Conservation (phyloP, 1,140 invertebrate genomes). For the Heliconius nattereri region DNA sequence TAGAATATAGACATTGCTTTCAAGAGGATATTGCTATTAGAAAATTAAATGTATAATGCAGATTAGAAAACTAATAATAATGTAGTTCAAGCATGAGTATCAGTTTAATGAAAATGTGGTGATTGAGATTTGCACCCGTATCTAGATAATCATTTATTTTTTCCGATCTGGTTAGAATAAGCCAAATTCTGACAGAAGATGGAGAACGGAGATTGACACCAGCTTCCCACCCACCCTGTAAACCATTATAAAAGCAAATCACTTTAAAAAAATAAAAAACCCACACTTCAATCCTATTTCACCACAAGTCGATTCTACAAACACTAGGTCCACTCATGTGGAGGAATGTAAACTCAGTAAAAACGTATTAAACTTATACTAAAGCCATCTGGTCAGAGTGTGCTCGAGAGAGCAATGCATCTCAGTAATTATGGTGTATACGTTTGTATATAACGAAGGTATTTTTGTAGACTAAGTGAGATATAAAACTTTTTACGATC, state of each 20-base stretch:
- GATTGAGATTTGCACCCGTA: too few relatives aligned
- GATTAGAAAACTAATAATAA: too few relatives aligned
- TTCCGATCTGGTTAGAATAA: background rate
- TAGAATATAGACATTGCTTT: too few relatives aligned
- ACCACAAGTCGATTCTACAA: background rate
- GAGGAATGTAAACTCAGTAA: conserved; percentile 19
- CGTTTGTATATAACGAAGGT: conserved; percentile 34
- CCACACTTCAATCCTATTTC: background rate
- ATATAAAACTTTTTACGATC: conserved; percentile 32
- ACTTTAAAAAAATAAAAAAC: background rate
- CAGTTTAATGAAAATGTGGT: too few relatives aligned
- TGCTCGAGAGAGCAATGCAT: conserved; percentile 35
- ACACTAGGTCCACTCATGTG: background rate
- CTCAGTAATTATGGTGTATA: conserved; percentile 41
- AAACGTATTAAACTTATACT: conserved; percentile 47
- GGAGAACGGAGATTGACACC: background rate
- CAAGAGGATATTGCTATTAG: too few relatives aligned
- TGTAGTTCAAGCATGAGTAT: too few relatives aligned
- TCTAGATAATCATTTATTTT: too few relatives aligned
- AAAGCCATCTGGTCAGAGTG: conserved; percentile 35
- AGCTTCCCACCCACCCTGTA: background rate
- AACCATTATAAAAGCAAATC: too few relatives aligned
- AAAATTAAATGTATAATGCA: too few relatives aligned
- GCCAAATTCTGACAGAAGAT: too few relatives aligned
- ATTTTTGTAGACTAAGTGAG: conserved; percentile 30